Conservation (phyloP, 2,113 vertebrate genomes). For the Centropristis striata region DNA sequence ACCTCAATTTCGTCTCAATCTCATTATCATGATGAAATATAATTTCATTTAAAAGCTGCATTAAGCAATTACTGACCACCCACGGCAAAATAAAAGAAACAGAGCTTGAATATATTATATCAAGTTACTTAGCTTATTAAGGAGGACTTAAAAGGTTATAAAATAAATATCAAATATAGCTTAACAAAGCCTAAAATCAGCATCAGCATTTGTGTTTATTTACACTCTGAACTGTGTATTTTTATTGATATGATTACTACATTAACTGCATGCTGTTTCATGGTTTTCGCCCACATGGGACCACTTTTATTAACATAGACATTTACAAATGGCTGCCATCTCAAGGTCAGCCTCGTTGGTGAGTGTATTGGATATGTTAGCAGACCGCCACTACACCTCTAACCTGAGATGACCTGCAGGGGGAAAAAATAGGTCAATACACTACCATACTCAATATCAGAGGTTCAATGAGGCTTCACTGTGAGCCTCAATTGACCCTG, state of each 20-base stretch:
- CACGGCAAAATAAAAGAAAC: background rate
- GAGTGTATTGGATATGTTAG: conserved; percentile 15
- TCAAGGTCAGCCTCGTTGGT: conserved; percentile 10
- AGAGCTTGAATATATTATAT: background rate
- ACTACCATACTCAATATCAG: conserved; percentile 32
- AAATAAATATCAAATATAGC: background rate
- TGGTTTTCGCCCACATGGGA: background rate
- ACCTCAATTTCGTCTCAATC: conserved; percentile 3
- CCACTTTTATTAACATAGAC: background rate
- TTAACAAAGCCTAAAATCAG: background rate
- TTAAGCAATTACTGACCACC: conserved; percentile 4
- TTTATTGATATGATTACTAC: background rate
- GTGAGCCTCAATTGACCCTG: conserved; percentile 54
- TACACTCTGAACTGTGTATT: background rate
- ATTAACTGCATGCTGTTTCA: background rate
- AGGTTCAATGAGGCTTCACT: conserved; percentile 25
- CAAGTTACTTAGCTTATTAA: background rate
- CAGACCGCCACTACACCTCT: conserved; percentile 1
- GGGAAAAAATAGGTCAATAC: conserved; percentile 14
- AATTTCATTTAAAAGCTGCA: conserved; percentile 8
- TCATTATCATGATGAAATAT: conserved; percentile 17
- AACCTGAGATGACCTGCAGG: conserved; percentile 38
- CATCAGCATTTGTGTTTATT: background rate
- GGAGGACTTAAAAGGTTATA: background rate
- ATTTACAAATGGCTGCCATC: background rate